Base-by-base conservation (phyloP, 35 echinoderm and acorn worm genomes). In the Apostichopus japonicus region DNA sequence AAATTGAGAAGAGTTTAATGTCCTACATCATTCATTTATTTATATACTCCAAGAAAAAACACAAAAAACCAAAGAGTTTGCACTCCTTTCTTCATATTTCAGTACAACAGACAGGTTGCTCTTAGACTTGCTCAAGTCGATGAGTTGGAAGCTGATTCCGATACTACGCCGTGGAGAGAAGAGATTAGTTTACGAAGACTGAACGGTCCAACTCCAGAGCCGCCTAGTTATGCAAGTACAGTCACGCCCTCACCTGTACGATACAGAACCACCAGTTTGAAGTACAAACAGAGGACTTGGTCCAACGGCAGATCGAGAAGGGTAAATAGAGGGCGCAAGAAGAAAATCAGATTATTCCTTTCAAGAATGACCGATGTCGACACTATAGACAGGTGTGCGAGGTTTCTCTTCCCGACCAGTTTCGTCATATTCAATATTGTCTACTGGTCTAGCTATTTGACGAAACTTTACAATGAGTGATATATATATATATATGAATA, bases 351-450 rank as follows among this genome's bases (percentile, higher is more conserved):
- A 72, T 54, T 84, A 16, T 63, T 94, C 55, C 62, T 91, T 53
- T 87, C 96, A 9, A 22, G 77, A n/a, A 94, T 97, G n/a, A 86
- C 65, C 62, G 91, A 97, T 67, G 96, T 97, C 55, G 86, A 97
- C 79, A 97, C 87, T 10, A 92, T 97, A 51, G 96, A 97, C 72
- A 94, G 86, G 83, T 90, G 76, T 22, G 83, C 96, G 10, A 91
- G 96, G 23, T 92, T 93, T 54, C 51, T 97, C 23, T 97, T 97
- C 62, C 96, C 96, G 0, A 65, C 24, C 55, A 72, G 77, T 51
- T 97, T 97, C 90, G 54, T 97, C 19, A 54, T 97, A 65, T 97
- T 97, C 87, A 97, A 97, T 84, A 90, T 97, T 51, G 86, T 95
- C 21, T 97, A 97, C 67, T 97, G 96, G 96, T 87, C 62, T 63